phyloP scores from a whole-genome alignment of 2,797 vertebrate genomes.

The Molossus molossus region DNA sequence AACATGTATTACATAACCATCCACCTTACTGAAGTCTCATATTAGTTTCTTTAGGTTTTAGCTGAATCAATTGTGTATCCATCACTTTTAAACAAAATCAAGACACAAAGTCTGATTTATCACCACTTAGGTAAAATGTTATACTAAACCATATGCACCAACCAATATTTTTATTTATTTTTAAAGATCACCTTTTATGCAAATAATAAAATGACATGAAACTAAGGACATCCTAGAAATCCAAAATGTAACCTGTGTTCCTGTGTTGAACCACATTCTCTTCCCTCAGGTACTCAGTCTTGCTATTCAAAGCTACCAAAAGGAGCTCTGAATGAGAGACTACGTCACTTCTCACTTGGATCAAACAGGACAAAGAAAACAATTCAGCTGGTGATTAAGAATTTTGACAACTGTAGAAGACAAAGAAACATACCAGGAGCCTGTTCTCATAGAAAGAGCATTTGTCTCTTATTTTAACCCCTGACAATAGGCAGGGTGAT shows the following conservation, averaged over 20 bases:
- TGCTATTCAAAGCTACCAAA: slow-evolving; percentile 23
- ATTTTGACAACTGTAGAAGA: slow-evolving; percentile 26
- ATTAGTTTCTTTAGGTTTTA: slow-evolving; percentile 54
- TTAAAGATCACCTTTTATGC: neutral
- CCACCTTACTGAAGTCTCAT: neutral
- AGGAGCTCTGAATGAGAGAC: neutral
- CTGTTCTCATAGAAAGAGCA: neutral
- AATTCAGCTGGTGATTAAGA: slow-evolving; percentile 15
- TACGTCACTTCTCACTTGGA: neutral
- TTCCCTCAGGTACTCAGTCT: neutral
- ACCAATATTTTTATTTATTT: slow-evolving; percentile 28
- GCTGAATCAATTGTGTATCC: neutral
- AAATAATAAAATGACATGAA: neutral
- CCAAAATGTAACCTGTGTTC: slow-evolving; percentile 1
- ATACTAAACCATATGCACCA: slow-evolving; percentile 12
- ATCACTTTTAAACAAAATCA: slow-evolving; percentile 56
- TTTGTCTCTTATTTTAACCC: slow-evolving; percentile 43
- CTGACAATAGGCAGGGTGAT: neutral
- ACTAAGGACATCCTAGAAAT: neutral
- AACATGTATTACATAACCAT: slow-evolving; percentile 30
- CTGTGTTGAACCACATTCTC: neutral
- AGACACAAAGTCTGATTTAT: neutral
- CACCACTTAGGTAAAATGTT: neutral
- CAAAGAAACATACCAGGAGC: slow-evolving; percentile 10
- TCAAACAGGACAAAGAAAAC: slow-evolving; percentile 47